Evolutionary conservation across 2,113 vertebrate genomes (phyloP).

Genomic region (Illadopsis cleaveri): DNA sequence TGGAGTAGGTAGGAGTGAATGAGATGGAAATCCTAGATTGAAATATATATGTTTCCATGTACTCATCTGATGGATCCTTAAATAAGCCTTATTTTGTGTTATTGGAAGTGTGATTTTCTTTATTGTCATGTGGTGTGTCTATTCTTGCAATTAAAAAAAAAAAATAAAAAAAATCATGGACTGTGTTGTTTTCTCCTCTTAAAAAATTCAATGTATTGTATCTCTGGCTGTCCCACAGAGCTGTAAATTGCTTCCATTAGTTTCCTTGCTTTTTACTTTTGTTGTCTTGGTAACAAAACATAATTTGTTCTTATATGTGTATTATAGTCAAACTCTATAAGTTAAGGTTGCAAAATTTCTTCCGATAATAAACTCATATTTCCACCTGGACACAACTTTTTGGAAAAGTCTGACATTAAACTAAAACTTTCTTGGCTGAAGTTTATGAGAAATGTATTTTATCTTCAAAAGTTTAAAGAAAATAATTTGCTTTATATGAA

Average conservation of each 20-base stretch:
- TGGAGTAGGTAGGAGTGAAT: neutral
- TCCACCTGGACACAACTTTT: neutral
- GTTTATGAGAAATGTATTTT: neutral
- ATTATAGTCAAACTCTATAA: neutral
- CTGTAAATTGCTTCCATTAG: constrained; percentile 68
- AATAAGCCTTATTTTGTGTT: neutral
- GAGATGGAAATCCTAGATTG: neutral
- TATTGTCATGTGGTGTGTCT: neutral
- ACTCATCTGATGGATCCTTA: neutral
- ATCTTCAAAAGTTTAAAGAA: neutral
- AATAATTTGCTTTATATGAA: neutral
- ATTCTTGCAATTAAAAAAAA: constrained; percentile 47
- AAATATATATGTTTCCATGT: neutral
- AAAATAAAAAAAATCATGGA: neutral
- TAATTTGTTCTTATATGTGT: constrained; percentile 63
- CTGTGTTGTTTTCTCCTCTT: constrained; percentile 43
- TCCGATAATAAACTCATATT: neutral
- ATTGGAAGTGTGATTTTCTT: constrained; percentile 24
- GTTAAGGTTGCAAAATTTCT: constrained; percentile 19
- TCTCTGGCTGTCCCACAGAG: constrained; percentile 48
- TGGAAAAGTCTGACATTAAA: neutral
- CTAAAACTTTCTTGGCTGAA: neutral
- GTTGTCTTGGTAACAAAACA: constrained; percentile 58
- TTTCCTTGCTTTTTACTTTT: constrained; percentile 66
- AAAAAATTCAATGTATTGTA: constrained; percentile 51